These are phyloP conservation scores for Lucilia sericata DNA, from an alignment of 1,140 invertebrate species.

Conservation along the genomic window DNA sequence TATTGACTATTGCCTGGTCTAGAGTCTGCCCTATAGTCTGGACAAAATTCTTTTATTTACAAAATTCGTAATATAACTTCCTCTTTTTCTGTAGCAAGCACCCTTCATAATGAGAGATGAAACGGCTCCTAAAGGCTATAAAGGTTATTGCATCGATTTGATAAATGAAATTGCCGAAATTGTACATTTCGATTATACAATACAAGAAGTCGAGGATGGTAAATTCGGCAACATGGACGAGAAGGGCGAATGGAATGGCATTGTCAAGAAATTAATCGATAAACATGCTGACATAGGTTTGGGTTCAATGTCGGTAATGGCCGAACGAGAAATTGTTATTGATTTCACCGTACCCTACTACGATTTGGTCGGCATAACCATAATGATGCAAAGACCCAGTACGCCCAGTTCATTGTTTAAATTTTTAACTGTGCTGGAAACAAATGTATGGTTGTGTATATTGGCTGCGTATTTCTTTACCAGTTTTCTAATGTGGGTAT, in stretches of 20 bases:
- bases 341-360: conserved; percentile 97
- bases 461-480: conserved; percentile 95
- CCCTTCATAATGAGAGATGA: conserved; percentile 87
- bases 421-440: conserved; percentile 95
- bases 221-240: conserved; percentile 89
- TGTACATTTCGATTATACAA: conserved; percentile 90
- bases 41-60: too few relatives aligned
- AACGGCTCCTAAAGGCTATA: conserved; percentile 76
- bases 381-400: conserved; percentile 74
- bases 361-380: conserved; percentile 93
- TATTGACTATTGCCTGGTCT: too few relatives aligned
- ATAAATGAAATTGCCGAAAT: conserved; percentile 85
- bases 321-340: conserved; percentile 92
- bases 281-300: conserved; percentile 92
- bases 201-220: conserved; percentile 81
- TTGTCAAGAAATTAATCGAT: conserved; percentile 90
- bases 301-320: conserved; percentile 91
- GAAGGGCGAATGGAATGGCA: conserved; percentile 90
- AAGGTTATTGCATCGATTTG: conserved; percentile 94
- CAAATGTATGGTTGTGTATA: conserved; percentile 96
- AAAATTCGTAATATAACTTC: too few relatives aligned
- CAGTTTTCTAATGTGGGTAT: conserved; percentile 93
- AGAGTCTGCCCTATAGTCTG: too few relatives aligned
- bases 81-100: conserved; percentile 74
- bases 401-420: conserved; percentile 92